Evolutionary conservation across 2,888 invertebrate species (phyloP).

Genomic region (Lymantria dispar): DNA sequence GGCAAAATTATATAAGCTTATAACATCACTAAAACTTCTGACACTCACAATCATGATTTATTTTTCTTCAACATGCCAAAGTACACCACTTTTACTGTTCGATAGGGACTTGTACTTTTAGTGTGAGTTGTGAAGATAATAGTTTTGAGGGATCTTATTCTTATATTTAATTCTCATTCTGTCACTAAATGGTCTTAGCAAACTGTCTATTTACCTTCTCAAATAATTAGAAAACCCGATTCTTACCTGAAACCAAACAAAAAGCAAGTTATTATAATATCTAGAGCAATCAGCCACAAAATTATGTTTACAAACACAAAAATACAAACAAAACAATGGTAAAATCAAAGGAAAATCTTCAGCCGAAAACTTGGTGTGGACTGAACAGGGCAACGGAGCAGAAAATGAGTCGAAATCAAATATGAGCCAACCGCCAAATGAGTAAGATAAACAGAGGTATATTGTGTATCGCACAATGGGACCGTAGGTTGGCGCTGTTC

Average conservation of each 20-base stretch:
- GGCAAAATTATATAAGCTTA: too few species aligned
- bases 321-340: conserved; percentile 32
- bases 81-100: too few species aligned
- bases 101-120: too few species aligned
- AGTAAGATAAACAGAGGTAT: conserved; percentile 64
- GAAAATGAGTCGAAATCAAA: conserved; percentile 66
- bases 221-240: not conserved
- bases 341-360: conserved; percentile 56
- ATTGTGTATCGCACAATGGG: conserved; percentile 59
- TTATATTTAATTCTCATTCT: too few species aligned
- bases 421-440: conserved; percentile 62
- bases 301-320: conserved; percentile 18
- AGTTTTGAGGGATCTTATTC: too few species aligned
- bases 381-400: conserved; percentile 35
- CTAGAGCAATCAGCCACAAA: conserved; percentile 17
- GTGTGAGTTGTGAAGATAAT: too few species aligned
- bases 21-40: too few species aligned
- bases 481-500: conserved; percentile 34
- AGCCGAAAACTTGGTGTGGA: conserved; percentile 41
- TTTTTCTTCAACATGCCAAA: too few species aligned
- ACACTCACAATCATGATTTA: too few species aligned
- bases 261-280: conserved; percentile 10
- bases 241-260: conserved; percentile 30
- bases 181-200: too few species aligned
- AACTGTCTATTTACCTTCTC: not conserved